These are phyloP conservation scores for Clinocottus analis DNA, from an alignment of 2,113 vertebrate species.

Conservation along the genomic window DNA sequence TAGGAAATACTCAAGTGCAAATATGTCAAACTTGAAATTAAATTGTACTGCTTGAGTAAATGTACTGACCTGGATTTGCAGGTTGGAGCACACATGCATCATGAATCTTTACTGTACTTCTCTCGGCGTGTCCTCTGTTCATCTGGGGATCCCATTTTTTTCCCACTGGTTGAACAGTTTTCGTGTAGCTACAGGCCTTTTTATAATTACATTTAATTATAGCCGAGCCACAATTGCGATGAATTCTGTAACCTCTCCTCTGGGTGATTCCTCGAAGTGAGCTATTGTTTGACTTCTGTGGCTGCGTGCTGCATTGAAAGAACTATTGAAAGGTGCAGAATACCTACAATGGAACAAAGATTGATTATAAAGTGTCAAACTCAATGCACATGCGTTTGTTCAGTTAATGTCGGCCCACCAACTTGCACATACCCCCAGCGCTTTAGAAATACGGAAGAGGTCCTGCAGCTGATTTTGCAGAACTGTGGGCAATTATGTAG, in stretches of 20 bases:
- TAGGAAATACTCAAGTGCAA: constrained; percentile 3
- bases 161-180: constrained; percentile 48
- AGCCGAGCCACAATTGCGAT: constrained; percentile 53
- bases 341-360: background rate
- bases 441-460: constrained; percentile 21
- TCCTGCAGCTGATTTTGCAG: constrained; percentile 20
- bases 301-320: constrained; percentile 28
- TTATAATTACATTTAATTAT: constrained; percentile 71
- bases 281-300: constrained; percentile 60
- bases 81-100: constrained; percentile 17
- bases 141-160: constrained; percentile 35
- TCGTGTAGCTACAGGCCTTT: constrained; percentile 56
- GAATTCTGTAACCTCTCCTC: constrained; percentile 48
- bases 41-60: constrained; percentile 14
- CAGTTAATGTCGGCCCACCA: constrained; percentile 1
- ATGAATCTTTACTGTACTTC: constrained; percentile 38
- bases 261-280: constrained; percentile 49
- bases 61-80: constrained; percentile 13
- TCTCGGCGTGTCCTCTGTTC: constrained; percentile 34
- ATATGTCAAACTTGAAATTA: background rate
- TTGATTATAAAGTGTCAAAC: constrained; percentile 26
- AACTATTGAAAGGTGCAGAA: constrained; percentile 32
- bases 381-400: constrained; percentile 25
- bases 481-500: constrained; percentile 43
- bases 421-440: background rate